Base-by-base conservation (phyloP, 2,113 vertebrate genomes). In the Struthio camelus region DNA sequence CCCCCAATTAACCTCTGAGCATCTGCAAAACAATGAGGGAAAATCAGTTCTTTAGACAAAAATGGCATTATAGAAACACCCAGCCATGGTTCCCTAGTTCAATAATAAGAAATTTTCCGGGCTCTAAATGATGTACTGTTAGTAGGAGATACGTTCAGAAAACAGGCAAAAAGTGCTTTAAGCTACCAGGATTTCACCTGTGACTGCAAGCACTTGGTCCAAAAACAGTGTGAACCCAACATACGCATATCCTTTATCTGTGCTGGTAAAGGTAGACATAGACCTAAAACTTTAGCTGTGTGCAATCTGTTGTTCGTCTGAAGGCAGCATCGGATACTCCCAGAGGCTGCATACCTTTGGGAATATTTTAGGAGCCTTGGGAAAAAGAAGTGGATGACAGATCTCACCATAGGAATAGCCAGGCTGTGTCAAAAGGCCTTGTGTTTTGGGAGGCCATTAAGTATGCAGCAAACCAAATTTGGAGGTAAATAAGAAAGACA, bases 171-270 rank as follows among this genome's bases (percentile, higher is more conserved):
- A 38, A 38, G 34, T 16, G 53, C 87, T 92, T 80, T 12, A 44
- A 46, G 18, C 61, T 27, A 32, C 34, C 50, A 59, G 66, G 65
- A 62, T 79, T 71, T 75, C 32, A 24, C 20, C 65, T n/a, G 42
- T 54, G 70, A 44, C 81, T 66, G 66, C 3, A n/a, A 59, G 70
- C 30, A n/a, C 40, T 65, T 5, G 0, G 53, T 66, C 76, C 66
- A 66, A 85, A 10, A 32, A 6, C 56, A 9, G 34, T 5, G 34
- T 22, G 51, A 85, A 76, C 17, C 70, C 58, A 61, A 15, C 27
- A 7, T 1, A 0, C 19, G 48, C 22, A 3, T 8, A 10, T 8
- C 22, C 32, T 7, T 4, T 42, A 59, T 84, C 70, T 53, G 7
- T 42, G 17, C 73, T 48, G 51, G 8, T 61, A 28, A 70, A 70